Evolutionary conservation across 35 echinoderm and acorn worm genomes (phyloP).

Genomic region (Ptychodera flava): DNA sequence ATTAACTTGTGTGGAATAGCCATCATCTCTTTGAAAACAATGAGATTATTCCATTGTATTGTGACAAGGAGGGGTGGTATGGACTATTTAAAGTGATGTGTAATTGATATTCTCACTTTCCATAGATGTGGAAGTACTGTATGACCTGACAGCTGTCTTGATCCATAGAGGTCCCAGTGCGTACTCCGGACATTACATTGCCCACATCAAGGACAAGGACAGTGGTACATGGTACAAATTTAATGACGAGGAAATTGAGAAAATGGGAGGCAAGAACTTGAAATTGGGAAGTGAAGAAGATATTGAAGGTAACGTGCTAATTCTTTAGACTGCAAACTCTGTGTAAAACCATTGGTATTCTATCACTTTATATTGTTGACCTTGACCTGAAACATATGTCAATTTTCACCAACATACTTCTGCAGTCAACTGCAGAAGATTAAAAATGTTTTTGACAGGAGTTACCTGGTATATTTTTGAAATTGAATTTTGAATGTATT

Average conservation of each 20-base stretch:
- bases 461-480: too few species aligned
- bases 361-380: too few species aligned
- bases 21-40: too few species aligned
- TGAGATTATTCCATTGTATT: too few species aligned
- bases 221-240: slow-evolving; percentile 85
- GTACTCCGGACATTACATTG: slow-evolving; percentile 93
- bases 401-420: slow-evolving; percentile 8
- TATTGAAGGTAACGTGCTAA: slow-evolving; percentile 27
- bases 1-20: too few species aligned
- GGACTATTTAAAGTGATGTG: too few species aligned
- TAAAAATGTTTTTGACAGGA: too few species aligned
- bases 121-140: slow-evolving; percentile 18
- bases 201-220: slow-evolving; percentile 71
- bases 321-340: neutral
- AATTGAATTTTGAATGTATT: too few species aligned
- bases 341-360: neutral
- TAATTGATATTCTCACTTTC: too few species aligned
- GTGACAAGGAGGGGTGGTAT: too few species aligned
- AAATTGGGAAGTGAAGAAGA: slow-evolving; percentile 94
- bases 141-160: slow-evolving; percentile 82
- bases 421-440: too few species aligned
- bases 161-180: slow-evolving; percentile 95
- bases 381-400: neutral
- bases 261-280: slow-evolving; percentile 86
- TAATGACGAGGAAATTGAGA: slow-evolving; percentile 91